Conservation (phyloP, 2,888 invertebrate species). For the Stictocephala bisonia region DNA sequence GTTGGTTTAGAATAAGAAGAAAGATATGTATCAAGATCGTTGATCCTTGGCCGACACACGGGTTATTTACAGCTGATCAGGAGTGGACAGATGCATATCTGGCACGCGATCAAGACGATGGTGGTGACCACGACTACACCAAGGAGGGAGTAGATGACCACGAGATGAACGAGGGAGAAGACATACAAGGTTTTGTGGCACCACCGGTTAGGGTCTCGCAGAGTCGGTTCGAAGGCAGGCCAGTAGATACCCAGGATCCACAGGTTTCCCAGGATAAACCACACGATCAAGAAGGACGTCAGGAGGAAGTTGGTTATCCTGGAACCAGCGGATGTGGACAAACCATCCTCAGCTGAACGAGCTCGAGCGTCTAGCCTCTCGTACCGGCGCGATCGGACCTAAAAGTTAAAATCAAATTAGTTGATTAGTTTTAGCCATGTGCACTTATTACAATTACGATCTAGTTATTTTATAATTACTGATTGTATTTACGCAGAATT, state of each 20-base stretch:
- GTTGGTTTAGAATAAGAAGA: no score
- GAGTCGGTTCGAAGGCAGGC: slow-evolving; percentile 78
- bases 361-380: slow-evolving; percentile 63
- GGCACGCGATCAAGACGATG: slow-evolving; percentile 73
- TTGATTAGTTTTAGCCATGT: no score
- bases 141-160: slow-evolving; percentile 75
- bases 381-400: slow-evolving; percentile 71
- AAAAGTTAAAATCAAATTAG: no score
- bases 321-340: slow-evolving; percentile 68
- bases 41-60: no score
- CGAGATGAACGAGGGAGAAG: slow-evolving; percentile 79
- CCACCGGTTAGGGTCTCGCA: slow-evolving; percentile 83
- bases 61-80: slow-evolving; percentile 59
- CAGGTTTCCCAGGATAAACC: slow-evolving; percentile 83
- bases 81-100: slow-evolving; percentile 76
- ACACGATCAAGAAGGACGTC: slow-evolving; percentile 76
- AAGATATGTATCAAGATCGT: no score
- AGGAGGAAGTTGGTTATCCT: slow-evolving; percentile 74
- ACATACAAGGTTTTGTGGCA: slow-evolving; percentile 82
- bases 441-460: no score
- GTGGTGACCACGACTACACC: slow-evolving; percentile 70
- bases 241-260: slow-evolving; percentile 83
- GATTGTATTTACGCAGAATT: no score
- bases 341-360: slow-evolving; percentile 61
- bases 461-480: no score